Evolutionary conservation across 1,140 invertebrate species (phyloP).

Genomic region (Drosophila saltans): DNA sequence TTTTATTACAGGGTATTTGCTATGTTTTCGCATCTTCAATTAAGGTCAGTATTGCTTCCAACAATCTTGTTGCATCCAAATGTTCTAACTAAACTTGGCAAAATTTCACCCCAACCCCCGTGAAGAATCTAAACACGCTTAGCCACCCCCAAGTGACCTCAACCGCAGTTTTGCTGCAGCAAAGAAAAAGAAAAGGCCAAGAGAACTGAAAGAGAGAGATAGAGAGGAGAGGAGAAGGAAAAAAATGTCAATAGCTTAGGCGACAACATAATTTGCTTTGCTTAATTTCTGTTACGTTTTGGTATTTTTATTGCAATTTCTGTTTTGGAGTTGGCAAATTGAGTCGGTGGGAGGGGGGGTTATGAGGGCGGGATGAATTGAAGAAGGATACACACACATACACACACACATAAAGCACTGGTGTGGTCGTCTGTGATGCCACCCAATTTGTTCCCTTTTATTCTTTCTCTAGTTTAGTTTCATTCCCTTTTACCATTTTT

Average conservation of each 20-base stretch:
- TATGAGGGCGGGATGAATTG: too few relatives aligned
- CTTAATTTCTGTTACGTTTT: slow-evolving; percentile 75
- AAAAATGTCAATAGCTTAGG: slow-evolving; percentile 67
- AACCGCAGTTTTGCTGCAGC: slow-evolving; percentile 34
- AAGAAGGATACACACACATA: slow-evolving; percentile 27
- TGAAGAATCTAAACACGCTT: not conserved
- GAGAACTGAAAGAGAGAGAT: slow-evolving; percentile 19
- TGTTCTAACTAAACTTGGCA: not conserved
- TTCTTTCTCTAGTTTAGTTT: not conserved
- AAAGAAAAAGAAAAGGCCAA: slow-evolving; percentile 18
- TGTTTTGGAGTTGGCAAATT: slow-evolving; percentile 55
- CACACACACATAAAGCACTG: slow-evolving; percentile 15
- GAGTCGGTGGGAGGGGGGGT: too few relatives aligned
- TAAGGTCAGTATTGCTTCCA: not conserved
- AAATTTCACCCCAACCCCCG: not conserved
- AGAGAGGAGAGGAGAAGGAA: slow-evolving; percentile 35
- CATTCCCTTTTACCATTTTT: not conserved
- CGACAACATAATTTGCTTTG: slow-evolving; percentile 76
- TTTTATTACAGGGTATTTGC: not conserved
- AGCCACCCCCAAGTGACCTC: slow-evolving; percentile 34
- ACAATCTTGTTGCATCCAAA: slow-evolving; percentile 7
- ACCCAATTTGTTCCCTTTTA: not conserved
- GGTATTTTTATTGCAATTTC: slow-evolving; percentile 80
- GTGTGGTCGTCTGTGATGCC: not conserved
- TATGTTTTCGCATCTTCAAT: not conserved